phyloP scores from a whole-genome alignment of 2,797 vertebrate species.

The Lagodon rhomboides region DNA sequence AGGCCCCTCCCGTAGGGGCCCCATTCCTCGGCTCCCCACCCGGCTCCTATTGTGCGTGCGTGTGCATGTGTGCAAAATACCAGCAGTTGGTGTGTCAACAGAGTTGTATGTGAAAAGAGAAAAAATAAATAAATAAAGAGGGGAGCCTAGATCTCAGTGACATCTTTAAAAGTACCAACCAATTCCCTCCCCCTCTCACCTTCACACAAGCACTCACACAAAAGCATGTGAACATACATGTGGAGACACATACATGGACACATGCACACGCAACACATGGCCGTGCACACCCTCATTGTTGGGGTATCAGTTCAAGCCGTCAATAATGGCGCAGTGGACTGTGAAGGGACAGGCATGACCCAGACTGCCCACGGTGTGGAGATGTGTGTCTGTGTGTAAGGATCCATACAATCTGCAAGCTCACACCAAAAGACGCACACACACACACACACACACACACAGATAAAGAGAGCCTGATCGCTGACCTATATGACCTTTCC shows the following conservation, averaged over 20 bases:
- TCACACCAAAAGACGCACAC: conserved; percentile 37
- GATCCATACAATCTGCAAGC: conserved; percentile 49
- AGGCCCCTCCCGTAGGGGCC: conserved; percentile 72
- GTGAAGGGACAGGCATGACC: conserved; percentile 86
- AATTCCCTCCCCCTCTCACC: conserved; percentile 14
- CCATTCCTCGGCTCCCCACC: conserved; percentile 68
- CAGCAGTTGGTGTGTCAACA: conserved; percentile 80
- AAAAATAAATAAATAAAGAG: conserved; percentile 40
- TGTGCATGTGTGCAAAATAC: conserved; percentile 83
- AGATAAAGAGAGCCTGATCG: conserved; percentile 69
- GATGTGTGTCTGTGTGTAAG: conserved; percentile 8
- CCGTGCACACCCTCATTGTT: conserved; percentile 75
- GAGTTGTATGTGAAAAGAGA: conserved; percentile 14
- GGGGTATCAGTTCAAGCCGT: conserved; percentile 86
- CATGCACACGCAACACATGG: conserved; percentile 34
- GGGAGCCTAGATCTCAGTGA: conserved; percentile 60
- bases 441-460: neutral
- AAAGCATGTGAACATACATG: conserved; percentile 19
- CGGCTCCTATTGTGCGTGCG: conserved; percentile 68
- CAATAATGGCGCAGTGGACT: conserved; percentile 86
- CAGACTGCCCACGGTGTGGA: conserved; percentile 73
- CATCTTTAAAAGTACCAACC: conserved; percentile 70
- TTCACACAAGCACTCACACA: conserved; percentile 23
- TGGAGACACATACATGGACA: neutral
- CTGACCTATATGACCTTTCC: conserved; percentile 80